Conservation (phyloP, 2,797 vertebrate species). For the Galagoides demidoff region DNA sequence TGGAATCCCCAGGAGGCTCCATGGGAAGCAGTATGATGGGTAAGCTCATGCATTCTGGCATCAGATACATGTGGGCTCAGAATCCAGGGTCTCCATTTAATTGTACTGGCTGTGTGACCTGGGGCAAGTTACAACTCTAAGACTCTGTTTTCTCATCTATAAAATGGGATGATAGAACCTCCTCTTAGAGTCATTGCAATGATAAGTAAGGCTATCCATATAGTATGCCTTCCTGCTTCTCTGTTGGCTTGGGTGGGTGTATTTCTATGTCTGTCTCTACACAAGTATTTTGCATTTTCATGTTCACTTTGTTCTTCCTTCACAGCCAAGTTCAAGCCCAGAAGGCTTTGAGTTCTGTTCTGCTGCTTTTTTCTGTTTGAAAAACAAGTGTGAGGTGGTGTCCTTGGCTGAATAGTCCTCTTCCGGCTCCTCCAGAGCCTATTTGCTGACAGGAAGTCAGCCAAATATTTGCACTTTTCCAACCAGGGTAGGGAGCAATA, state of each 20-base stretch:
- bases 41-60: background rate
- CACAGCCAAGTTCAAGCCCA: background rate
- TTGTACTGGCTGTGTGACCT: background rate
- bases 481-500: background rate
- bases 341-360: background rate
- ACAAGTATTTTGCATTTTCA: conserved; percentile 4
- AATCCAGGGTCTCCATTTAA: background rate
- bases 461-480: background rate
- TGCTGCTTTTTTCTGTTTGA: background rate
- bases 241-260: background rate
- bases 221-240: background rate
- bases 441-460: background rate
- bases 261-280: background rate
- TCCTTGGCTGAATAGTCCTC: background rate
- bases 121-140: background rate
- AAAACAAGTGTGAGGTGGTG: background rate
- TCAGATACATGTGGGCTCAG: background rate
- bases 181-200: background rate
- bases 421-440: background rate
- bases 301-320: background rate
- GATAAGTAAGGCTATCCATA: background rate
- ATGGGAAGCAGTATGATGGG: background rate
- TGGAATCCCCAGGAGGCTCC: too few species aligned
- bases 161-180: background rate
- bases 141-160: conserved; percentile 4